phyloP scores from a whole-genome alignment of 2,888 invertebrate species.

The Clostera curtula region DNA sequence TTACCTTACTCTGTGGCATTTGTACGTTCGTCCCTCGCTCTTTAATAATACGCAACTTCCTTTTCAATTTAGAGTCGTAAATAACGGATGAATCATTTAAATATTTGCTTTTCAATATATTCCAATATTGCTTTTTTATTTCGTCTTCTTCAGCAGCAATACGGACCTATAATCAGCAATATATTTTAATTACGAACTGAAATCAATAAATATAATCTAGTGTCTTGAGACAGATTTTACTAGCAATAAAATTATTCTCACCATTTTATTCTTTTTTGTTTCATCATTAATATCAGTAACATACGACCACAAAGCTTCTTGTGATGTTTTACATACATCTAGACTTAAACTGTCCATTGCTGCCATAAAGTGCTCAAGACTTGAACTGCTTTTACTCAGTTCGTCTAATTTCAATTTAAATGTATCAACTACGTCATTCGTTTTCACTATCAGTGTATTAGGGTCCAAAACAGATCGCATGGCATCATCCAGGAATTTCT shows the following conservation, averaged over 20 bases:
- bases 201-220: slow-evolving; percentile 5
- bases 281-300: slow-evolving; percentile 59
- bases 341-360: slow-evolving; percentile 63
- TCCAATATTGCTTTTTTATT: slow-evolving; percentile 64
- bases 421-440: slow-evolving; percentile 37
- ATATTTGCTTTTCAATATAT: slow-evolving; percentile 56
- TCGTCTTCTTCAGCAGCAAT: slow-evolving; percentile 64
- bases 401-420: slow-evolving; percentile 48
- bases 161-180: slow-evolving; percentile 36
- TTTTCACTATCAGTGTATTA: slow-evolving; percentile 35
- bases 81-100: slow-evolving; percentile 27
- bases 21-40: slow-evolving; percentile 63
- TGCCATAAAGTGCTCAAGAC: slow-evolving; percentile 52
- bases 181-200: slow-evolving; percentile 3
- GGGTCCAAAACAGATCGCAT: slow-evolving; percentile 58
- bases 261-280: slow-evolving; percentile 59
- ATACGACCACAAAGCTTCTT: slow-evolving; percentile 59
- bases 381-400: slow-evolving; percentile 44
- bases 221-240: no score
- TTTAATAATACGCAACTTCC: slow-evolving; percentile 58
- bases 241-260: slow-evolving; percentile 18
- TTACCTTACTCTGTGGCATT: slow-evolving; percentile 64
- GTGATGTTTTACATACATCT: slow-evolving; percentile 60
- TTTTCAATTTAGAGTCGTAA: slow-evolving; percentile 36
- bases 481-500: slow-evolving; percentile 57